Percentiles rank a stretch among this genome's conserved stretches.
These are phyloP conservation scores for Myripristis murdjan DNA, from an alignment of 2,797 vertebrate species.

Conservation along the genomic window DNA sequence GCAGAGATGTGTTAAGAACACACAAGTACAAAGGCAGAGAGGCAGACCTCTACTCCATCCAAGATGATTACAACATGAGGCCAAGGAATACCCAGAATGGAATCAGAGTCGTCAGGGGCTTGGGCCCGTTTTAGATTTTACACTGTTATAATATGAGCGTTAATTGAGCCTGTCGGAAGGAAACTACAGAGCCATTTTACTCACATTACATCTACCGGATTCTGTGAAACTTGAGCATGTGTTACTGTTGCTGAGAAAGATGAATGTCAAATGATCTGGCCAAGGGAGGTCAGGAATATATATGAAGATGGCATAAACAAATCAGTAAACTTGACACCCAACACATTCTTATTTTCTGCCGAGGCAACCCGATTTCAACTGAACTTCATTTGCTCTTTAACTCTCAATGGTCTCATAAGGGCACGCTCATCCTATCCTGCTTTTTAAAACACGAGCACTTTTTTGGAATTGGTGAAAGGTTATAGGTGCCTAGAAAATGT, in stretches of 20 bases:
- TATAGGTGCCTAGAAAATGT: conserved; percentile 3
- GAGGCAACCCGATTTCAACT: conserved; percentile 44
- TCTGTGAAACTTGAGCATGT: conserved; percentile 58
- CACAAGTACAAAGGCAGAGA: conserved; percentile 20
- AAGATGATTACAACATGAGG: conserved; percentile 4
- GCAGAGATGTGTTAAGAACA: conserved; percentile 19
- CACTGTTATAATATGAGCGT: conserved; percentile 11
- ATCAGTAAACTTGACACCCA: not conserved
- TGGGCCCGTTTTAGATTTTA: conserved; percentile 34
- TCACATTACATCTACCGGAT: conserved; percentile 35
- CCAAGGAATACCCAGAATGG: conserved; percentile 1
- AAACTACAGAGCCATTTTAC: conserved; percentile 31
- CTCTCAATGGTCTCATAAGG: not conserved
- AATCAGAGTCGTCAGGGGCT: conserved; percentile 13
- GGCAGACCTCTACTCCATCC: conserved; percentile 6
- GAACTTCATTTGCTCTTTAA: conserved; percentile 2
- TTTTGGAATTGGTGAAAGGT: not conserved
- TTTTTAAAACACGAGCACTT: conserved; percentile 8
- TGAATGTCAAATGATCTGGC: conserved; percentile 45
- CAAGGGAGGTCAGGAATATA: conserved; percentile 21
- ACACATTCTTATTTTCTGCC: conserved; percentile 2
- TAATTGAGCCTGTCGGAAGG: conserved; percentile 16
- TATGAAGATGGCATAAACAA: conserved; percentile 17
- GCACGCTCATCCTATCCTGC: conserved; percentile 6
- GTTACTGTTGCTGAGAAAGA: conserved; percentile 48